These are phyloP conservation scores for Drosophila emarginata DNA, from an alignment of 2,888 invertebrate species.

Conservation along the genomic window DNA sequence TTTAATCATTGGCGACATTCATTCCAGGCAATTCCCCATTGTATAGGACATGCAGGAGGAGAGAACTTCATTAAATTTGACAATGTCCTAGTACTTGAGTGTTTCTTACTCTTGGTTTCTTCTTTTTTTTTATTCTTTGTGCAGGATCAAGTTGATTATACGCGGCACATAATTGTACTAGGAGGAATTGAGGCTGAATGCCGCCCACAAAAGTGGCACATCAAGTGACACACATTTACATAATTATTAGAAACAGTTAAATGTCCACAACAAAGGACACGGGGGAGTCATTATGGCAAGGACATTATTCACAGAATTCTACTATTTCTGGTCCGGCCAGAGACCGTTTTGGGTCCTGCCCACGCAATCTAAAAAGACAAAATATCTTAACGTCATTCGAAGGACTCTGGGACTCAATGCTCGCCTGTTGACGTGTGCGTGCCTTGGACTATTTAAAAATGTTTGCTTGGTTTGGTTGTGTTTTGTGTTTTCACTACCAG, in stretches of 20 bases:
- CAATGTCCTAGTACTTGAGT: constrained; percentile 35
- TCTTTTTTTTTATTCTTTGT: constrained; percentile 41
- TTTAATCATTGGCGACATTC: constrained; percentile 24
- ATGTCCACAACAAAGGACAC: constrained; percentile 68
- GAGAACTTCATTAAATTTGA: constrained; percentile 66
- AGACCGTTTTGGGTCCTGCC: constrained; percentile 35
- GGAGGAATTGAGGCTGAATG: constrained; percentile 39
- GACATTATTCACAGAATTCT: constrained; percentile 51
- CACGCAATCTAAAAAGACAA: constrained; percentile 63
- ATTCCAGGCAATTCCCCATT: constrained; percentile 12
- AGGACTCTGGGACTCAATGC: constrained; percentile 15
- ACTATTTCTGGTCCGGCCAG: constrained; percentile 10
- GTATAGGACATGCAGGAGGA: constrained; percentile 5
- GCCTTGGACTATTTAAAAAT: constrained; percentile 66
- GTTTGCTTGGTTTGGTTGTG: constrained; percentile 28
- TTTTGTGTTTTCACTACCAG: constrained; percentile 16
- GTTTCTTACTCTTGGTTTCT: constrained; percentile 8
- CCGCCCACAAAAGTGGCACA: constrained; percentile 50
- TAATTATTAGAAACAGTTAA: constrained; percentile 77
- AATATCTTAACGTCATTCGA: constrained; percentile 67
- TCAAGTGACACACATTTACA: constrained; percentile 70
- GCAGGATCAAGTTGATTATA: constrained; percentile 57
- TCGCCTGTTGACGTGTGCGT: constrained; percentile 62
- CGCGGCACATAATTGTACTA: constrained; percentile 55
- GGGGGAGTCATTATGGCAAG: constrained; percentile 62